Evolutionary conservation across 2,113 vertebrate species (phyloP), one percentile per base, ranked within the genome.

Genomic region (Sinocyclocheilus anshuiensis): DNA sequence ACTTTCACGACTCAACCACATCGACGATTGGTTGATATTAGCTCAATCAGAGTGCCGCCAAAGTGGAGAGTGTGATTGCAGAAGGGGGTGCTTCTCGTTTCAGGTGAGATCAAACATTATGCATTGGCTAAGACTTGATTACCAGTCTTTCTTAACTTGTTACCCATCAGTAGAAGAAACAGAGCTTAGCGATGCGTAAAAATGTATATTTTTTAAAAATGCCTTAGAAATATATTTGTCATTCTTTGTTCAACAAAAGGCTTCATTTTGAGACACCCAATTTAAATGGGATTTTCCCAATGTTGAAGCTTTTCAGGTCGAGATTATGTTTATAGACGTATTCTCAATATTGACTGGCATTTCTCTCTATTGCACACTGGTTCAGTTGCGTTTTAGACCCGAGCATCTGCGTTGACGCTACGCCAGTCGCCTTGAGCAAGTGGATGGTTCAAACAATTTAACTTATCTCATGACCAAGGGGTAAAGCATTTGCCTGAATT

Each of bases 51-150:
- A 29, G 29, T 1, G 98, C 98, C 98, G 98, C 98, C 98, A 99
- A 99, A 99, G 98, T 99, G 98, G 98, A 99, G 98, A 99, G 98
- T 99, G 98, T 96, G 97, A 98, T 99, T 96, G 97, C 97, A 99
- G 98, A 99, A 99, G 98, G 97, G 98, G 98, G 97, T 98, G 97
- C 98, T 99, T 99, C 98, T 99, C 98, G 98, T 99, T 98, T 99
- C 97, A 99, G 98, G 98, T 99, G 93, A 57, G 88, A 79, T 72
- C 4, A 77, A 20, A n/a, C 7, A 4, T 22, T 12, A 26, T 7
- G 5, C 16, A 29, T 67, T 77, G 16, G 24, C 39, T 55, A 61
- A 5, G 15, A 18, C 24, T 15, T 74, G 61, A 10, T 24, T 42
- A 20, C 33, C 8, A 4, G 26, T 79, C 6, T 78, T 63, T 29